Conservation (phyloP, 2,797 vertebrate species). For the Schizothorax lantsangensis region DNA sequence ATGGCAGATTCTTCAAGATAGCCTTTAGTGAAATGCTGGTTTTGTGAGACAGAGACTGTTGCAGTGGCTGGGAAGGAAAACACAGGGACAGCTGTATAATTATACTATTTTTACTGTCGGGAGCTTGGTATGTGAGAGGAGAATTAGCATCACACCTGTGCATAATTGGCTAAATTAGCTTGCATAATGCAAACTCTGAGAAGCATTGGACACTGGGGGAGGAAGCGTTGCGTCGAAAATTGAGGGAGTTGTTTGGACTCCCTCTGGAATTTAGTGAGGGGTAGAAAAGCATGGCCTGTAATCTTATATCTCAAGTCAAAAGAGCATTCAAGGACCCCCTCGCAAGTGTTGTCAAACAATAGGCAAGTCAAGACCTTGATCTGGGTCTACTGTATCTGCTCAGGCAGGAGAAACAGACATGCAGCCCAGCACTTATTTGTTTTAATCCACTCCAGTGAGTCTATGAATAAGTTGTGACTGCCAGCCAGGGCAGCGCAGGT, state of each 20-base stretch:
- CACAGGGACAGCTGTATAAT: slow-evolving; percentile 79
- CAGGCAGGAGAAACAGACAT: slow-evolving; percentile 53
- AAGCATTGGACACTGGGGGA: slow-evolving; percentile 75
- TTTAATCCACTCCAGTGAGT: slow-evolving; percentile 49
- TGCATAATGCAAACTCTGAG: slow-evolving; percentile 79
- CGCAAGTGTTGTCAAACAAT: slow-evolving; percentile 64
- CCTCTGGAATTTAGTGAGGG: slow-evolving; percentile 67
- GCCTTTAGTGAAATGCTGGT: slow-evolving; percentile 58
- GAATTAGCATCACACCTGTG: slow-evolving; percentile 88
- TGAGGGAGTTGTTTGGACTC: slow-evolving; percentile 74
- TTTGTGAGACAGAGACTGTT: slow-evolving; percentile 61
- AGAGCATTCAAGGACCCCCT: slow-evolving; percentile 60
- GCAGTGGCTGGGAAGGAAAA: slow-evolving; percentile 69
- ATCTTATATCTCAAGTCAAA: slow-evolving; percentile 70
- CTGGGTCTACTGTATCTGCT: slow-evolving; percentile 50
- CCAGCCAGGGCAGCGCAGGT: neutral
- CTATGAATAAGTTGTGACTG: slow-evolving; percentile 32
- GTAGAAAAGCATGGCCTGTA: slow-evolving; percentile 72
- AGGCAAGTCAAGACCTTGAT: slow-evolving; percentile 54
- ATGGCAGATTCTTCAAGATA: slow-evolving; percentile 49
- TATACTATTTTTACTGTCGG: slow-evolving; percentile 84
- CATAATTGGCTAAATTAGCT: slow-evolving; percentile 86
- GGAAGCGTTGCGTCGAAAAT: slow-evolving; percentile 67
- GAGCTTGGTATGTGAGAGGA: slow-evolving; percentile 76
- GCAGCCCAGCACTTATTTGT: slow-evolving; percentile 51